phyloP scores from a whole-genome alignment of 2,797 vertebrate species.

The Paedocypris micromegethes region DNA sequence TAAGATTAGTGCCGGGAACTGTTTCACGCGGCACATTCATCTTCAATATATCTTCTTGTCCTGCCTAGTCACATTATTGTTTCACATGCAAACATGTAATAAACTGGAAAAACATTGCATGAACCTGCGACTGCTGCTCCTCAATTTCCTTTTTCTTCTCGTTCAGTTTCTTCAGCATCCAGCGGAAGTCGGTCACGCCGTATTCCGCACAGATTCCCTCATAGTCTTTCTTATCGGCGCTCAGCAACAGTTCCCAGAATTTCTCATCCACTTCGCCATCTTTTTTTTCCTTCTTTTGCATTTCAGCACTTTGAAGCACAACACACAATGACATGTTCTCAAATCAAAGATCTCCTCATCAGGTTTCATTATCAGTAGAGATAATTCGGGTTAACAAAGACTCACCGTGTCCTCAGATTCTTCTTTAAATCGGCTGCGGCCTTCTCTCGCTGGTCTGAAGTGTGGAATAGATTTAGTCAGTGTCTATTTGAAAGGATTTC shows the following conservation, averaged over 20 bases:
- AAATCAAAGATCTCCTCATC: neutral
- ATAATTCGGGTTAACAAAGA: neutral
- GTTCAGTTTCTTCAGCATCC: conserved; percentile 81
- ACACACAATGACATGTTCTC: neutral
- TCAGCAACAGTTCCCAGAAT: conserved; percentile 82
- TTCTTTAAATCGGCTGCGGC: conserved; percentile 71
- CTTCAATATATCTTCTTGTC: neutral
- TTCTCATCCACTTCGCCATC: conserved; percentile 64
- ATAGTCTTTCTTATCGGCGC: conserved; percentile 79
- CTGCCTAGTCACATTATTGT: neutral
- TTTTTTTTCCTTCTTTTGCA: conserved; percentile 53
- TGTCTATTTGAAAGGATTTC: neutral
- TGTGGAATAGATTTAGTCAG: conserved; percentile 9
- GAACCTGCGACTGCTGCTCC: conserved; percentile 68
- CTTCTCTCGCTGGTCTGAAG: conserved; percentile 69
- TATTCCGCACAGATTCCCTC: conserved; percentile 78
- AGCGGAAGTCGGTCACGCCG: conserved; percentile 78
- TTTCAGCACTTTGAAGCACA: conserved; percentile 48
- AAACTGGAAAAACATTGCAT: neutral
- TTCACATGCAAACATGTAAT: too few relatives aligned
- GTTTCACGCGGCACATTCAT: conserved; percentile 4
- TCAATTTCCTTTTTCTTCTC: conserved; percentile 71
- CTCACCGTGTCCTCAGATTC: conserved; percentile 66
- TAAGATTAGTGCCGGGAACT: neutral
- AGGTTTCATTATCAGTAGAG: neutral